phyloP scores from a whole-genome alignment of 2,888 invertebrate species.

The Rhimphoctona megacephalus region DNA sequence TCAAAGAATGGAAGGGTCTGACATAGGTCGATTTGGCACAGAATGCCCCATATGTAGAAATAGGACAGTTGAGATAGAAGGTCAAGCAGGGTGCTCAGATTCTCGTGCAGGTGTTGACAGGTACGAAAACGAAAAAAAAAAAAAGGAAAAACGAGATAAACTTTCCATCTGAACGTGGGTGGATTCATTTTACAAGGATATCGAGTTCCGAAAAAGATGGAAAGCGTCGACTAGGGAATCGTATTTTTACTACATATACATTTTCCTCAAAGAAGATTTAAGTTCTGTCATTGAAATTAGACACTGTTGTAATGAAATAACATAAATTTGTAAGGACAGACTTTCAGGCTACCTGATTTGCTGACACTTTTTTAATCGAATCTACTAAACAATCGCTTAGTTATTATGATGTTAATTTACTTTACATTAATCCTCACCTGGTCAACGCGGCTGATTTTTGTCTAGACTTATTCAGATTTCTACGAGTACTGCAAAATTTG shows the following conservation, averaged over 20 bases:
- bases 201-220: conserved; percentile 10
- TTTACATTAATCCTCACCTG: neutral
- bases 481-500: too few relatives aligned
- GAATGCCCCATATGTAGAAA: too few relatives aligned
- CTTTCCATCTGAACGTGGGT: conserved; percentile 3
- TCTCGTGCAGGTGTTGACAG: conserved; percentile 63
- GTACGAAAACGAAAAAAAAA: conserved; percentile 53
- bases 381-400: neutral
- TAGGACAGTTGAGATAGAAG: conserved; percentile 30
- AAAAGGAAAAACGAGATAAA: conserved; percentile 4
- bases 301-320: neutral
- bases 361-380: neutral
- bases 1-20: too few relatives aligned
- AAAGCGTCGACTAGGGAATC: conserved; percentile 10
- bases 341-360: neutral
- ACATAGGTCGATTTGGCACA: too few relatives aligned
- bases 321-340: neutral
- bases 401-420: neutral
- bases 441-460: neutral
- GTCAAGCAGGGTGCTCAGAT: conserved; percentile 28
- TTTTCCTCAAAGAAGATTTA: neutral
- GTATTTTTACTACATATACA: neutral
- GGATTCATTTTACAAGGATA: conserved; percentile 23
- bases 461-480: neutral
- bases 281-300: neutral